A percentile compares a stretch with the other conserved stretches of the same genome.
These are phyloP conservation scores for Pagetopsis macropterus DNA, from an alignment of 2,797 vertebrate species.

Conservation along the genomic window DNA sequence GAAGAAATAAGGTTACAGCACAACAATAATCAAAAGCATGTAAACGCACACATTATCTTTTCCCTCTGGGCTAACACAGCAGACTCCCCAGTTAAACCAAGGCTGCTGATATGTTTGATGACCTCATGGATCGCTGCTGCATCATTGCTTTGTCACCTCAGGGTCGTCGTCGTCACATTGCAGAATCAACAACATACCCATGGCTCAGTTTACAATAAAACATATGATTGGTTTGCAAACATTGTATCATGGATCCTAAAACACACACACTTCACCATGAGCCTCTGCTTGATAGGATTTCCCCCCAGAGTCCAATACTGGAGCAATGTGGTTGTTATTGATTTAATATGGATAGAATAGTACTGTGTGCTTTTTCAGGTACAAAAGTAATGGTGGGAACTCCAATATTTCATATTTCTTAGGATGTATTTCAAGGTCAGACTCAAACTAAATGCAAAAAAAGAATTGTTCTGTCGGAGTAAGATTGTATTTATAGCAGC, in stretches of 20 bases:
- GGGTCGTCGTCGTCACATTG: conserved; percentile 26
- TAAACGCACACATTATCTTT: conserved; percentile 44
- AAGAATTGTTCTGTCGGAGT: conserved; percentile 21
- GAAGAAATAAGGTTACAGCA: conserved; percentile 21
- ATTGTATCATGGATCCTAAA: conserved; percentile 19
- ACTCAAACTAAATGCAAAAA: conserved; percentile 16
- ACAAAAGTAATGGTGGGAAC: conserved; percentile 15
- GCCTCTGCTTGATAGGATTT: conserved; percentile 30
- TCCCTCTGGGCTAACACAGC: conserved; percentile 17
- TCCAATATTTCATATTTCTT: conserved; percentile 30
- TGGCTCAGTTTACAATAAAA: conserved; percentile 2
- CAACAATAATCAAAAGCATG: conserved; percentile 28
- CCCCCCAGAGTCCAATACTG: conserved; percentile 31
- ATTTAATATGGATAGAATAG: conserved; percentile 46
- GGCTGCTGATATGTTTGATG: conserved; percentile 39
- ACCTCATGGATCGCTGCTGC: conserved; percentile 35
- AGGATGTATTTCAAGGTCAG: conserved; percentile 44
- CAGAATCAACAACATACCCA: conserved; percentile 34
- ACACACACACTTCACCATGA: conserved; percentile 12
- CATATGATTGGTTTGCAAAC: conserved; percentile 10
- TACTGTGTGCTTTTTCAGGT: conserved; percentile 18
- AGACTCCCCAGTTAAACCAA: conserved; percentile 7
- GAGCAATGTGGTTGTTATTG: conserved; percentile 42
- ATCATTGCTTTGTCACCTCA: conserved; percentile 33
- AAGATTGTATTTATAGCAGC: conserved; percentile 41